Conservation (phyloP, 2,888 invertebrate genomes). For the Agrotis ipsilon region DNA sequence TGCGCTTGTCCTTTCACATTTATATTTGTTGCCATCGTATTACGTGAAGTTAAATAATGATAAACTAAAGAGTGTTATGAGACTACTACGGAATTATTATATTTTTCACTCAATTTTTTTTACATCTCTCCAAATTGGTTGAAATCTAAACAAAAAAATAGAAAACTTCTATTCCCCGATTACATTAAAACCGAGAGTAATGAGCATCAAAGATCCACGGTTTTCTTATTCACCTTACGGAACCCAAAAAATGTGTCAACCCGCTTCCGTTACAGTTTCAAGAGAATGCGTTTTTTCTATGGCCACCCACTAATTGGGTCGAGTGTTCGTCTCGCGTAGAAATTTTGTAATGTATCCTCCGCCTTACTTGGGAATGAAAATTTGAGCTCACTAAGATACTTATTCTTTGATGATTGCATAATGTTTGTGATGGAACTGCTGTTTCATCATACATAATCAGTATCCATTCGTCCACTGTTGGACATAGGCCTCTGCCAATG, state of each 20-base stretch:
- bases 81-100: neutral
- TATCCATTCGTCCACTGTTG: too few species aligned
- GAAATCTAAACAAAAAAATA: too few species aligned
- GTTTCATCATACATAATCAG: too few species aligned
- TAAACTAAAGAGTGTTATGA: neutral
- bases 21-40: neutral
- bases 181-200: neutral
- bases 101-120: too few species aligned
- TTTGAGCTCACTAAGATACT: constrained; percentile 38
- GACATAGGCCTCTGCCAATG: too few species aligned
- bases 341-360: constrained; percentile 73
- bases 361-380: constrained; percentile 63
- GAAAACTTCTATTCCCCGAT: neutral
- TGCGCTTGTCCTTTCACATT: neutral
- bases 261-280: constrained; percentile 77
- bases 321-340: constrained; percentile 67
- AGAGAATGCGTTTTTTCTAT: constrained; percentile 71
- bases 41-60: neutral
- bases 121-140: neutral
- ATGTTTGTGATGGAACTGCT: neutral
- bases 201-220: neutral
- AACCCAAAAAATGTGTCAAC: constrained; percentile 70
- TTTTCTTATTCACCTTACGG: constrained; percentile 48
- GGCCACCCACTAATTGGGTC: constrained; percentile 68
- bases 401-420: constrained; percentile 31